These are phyloP conservation scores for Synanthedon andrenaeformis DNA, from an alignment of 2,888 invertebrate species.

Conservation along the genomic window DNA sequence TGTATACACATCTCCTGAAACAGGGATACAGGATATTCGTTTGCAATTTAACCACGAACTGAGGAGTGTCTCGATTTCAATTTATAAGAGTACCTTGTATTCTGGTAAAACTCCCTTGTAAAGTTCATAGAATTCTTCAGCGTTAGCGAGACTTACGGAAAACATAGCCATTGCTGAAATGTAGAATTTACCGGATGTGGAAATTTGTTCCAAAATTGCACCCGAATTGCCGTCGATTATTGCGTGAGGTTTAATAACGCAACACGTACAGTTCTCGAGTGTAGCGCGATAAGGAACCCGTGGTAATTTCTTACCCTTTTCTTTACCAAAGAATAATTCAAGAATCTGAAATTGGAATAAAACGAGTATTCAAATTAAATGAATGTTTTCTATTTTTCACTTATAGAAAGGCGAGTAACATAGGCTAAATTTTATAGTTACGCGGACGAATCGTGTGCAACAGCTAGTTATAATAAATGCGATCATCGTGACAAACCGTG, in stretches of 20 bases:
- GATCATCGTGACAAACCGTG: no score
- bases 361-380: neutral
- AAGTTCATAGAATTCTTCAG: constrained; percentile 91
- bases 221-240: constrained; percentile 81
- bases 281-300: constrained; percentile 62
- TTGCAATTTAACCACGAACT: neutral
- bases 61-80: neutral
- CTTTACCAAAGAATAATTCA: constrained; percentile 45
- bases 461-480: no score
- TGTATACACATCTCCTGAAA: constrained; percentile 82
- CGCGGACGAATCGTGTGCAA: no score
- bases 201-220: constrained; percentile 79
- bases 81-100: constrained; percentile 66
- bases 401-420: no score
- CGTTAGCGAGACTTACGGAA: constrained; percentile 79
- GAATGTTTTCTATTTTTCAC: neutral
- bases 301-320: constrained; percentile 25
- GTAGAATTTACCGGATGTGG: constrained; percentile 74
- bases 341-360: constrained; percentile 30
- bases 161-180: constrained; percentile 87
- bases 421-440: no score
- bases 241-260: constrained; percentile 91
- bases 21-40: neutral
- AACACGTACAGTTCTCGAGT: constrained; percentile 77
- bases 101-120: constrained; percentile 88